Conservation (phyloP, 2,888 invertebrate species). For the Eupelmus urozonus region DNA sequence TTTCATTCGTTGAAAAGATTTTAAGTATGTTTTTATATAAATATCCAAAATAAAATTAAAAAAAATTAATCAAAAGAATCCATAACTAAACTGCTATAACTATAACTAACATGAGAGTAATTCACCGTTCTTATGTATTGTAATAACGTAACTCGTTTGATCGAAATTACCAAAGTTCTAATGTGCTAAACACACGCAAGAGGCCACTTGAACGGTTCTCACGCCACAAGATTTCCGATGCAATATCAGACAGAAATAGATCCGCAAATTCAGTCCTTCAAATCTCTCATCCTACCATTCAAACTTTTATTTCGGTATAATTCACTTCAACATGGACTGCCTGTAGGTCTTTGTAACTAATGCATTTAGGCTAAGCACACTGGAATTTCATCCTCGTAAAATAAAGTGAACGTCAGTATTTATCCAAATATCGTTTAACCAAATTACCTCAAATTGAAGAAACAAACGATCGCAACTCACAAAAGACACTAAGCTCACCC, state of each 20-base stretch:
- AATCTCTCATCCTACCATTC: neutral
- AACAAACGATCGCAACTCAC: conserved; percentile 15
- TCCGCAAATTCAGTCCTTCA: neutral
- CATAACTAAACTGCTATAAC: too few species aligned
- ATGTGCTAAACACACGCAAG: conserved; percentile 16
- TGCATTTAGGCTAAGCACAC: too few species aligned
- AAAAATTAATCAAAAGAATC: too few species aligned
- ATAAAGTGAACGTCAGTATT: conserved; percentile 19
- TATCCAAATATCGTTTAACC: conserved; percentile 24
- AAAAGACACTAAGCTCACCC: too few species aligned
- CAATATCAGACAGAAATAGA: conserved; percentile 7
- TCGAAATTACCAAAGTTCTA: conserved; percentile 16
- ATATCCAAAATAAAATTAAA: too few species aligned
- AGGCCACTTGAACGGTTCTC: neutral
- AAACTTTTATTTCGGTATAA: neutral
- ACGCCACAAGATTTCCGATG: conserved; percentile 2
- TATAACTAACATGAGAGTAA: too few species aligned
- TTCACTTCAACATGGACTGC: neutral
- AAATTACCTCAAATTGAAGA: conserved; percentile 28
- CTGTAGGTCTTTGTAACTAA: conserved; percentile 60
- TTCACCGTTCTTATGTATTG: too few species aligned
- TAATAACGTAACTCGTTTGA: neutral
- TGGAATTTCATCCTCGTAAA: too few species aligned
- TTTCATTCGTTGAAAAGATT: too few species aligned
- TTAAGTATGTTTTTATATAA: too few species aligned